phyloP scores from a whole-genome alignment of 1,140 invertebrate species.

The Lamellibrachia luymesi region DNA sequence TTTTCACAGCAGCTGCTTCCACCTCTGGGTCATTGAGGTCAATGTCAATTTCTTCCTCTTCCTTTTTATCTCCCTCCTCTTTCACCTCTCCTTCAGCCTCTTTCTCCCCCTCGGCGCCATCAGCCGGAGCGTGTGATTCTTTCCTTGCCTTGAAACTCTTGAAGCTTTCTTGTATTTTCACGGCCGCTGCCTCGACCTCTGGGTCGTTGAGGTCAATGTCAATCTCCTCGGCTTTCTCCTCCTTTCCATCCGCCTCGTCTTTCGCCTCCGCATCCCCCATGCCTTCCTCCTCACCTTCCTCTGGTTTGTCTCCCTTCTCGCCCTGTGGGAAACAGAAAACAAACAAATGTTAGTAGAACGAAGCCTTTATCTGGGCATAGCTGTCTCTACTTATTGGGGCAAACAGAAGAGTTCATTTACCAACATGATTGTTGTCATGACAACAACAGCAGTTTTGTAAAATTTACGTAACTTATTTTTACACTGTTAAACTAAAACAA shows the following conservation, averaged over 20 bases:
- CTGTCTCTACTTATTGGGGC: background rate
- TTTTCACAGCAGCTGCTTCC: slow-evolving; percentile 84
- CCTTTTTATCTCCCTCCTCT: slow-evolving; percentile 20
- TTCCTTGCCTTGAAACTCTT: slow-evolving; percentile 39
- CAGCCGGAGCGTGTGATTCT: slow-evolving; percentile 6
- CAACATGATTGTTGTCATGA: too few species aligned
- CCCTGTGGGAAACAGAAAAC: background rate
- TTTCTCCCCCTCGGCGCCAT: background rate
- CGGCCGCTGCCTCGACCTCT: slow-evolving; percentile 82
- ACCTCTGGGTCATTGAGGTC: slow-evolving; percentile 68
- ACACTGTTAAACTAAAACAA: too few species aligned
- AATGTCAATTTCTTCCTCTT: slow-evolving; percentile 41
- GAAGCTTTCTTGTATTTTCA: slow-evolving; percentile 74
- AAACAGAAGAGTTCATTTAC: too few species aligned
- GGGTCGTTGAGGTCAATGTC: slow-evolving; percentile 59
- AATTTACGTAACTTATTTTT: too few species aligned
- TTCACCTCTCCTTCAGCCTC: slow-evolving; percentile 17
- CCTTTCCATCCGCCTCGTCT: background rate
- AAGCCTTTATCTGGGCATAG: background rate
- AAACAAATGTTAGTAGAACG: background rate
- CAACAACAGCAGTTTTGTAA: too few species aligned
- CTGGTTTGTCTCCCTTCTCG: background rate
- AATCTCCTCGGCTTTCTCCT: slow-evolving; percentile 24
- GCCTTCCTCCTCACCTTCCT: background rate
- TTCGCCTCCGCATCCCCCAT: background rate